phyloP scores from a whole-genome alignment of 2,797 vertebrate species.

The Sebastolobus alascanus region DNA sequence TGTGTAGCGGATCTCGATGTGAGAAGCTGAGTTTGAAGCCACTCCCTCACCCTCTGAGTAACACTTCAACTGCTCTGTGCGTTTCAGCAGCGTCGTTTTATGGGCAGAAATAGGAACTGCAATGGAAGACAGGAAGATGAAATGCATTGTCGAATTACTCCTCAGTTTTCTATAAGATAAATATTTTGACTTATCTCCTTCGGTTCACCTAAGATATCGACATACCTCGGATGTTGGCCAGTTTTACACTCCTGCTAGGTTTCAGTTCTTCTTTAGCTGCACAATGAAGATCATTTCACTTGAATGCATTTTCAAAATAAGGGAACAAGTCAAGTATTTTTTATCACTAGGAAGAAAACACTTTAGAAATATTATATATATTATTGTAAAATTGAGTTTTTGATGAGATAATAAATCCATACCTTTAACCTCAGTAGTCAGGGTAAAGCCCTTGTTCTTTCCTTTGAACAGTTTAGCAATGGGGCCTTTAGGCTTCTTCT shows the following conservation, averaged over 20 bases:
- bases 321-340: not conserved
- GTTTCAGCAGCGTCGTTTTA: constrained; percentile 74
- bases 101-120: constrained; percentile 76
- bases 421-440: constrained; percentile 54
- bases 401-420: constrained; percentile 4
- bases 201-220: not conserved
- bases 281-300: constrained; percentile 2
- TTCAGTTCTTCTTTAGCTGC: constrained; percentile 52
- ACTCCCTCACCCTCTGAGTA: constrained; percentile 68
- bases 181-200: not conserved
- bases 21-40: constrained; percentile 66
- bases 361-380: not conserved
- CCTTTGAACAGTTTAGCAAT: constrained; percentile 65
- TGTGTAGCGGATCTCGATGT: constrained; percentile 83
- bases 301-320: constrained; percentile 3
- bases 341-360: not conserved
- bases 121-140: not conserved
- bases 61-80: constrained; percentile 72
- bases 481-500: constrained; percentile 58
- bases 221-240: constrained; percentile 60
- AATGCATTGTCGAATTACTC: not conserved
- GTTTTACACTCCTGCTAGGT: constrained; percentile 39
- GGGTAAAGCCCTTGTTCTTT: constrained; percentile 65
- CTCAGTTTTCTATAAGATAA: not conserved
- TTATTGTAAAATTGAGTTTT: not conserved